phyloP scores from a whole-genome alignment of 2,113 vertebrate genomes.

The Oryzias melastigma region DNA sequence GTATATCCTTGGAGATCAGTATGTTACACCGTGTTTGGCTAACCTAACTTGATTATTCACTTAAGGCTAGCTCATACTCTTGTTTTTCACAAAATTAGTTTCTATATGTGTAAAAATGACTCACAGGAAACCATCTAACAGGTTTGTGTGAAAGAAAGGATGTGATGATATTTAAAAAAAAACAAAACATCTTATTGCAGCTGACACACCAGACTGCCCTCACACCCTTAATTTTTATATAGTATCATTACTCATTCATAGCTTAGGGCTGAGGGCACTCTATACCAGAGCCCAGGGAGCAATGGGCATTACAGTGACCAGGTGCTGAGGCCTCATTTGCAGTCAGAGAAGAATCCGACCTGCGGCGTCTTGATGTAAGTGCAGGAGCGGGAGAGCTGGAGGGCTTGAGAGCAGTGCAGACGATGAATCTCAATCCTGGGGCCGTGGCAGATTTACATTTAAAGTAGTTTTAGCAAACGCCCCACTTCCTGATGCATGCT shows the following conservation, averaged over 20 bases:
- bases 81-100: slow-evolving; percentile 8
- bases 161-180: slow-evolving; percentile 16
- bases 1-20: slow-evolving; percentile 46
- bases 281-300: slow-evolving; percentile 13
- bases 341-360: slow-evolving; percentile 55
- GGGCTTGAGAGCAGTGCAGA: slow-evolving; percentile 50
- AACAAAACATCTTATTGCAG: slow-evolving; percentile 21
- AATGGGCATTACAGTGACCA: slow-evolving; percentile 39
- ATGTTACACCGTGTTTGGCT: slow-evolving; percentile 44
- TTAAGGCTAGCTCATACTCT: slow-evolving; percentile 14
- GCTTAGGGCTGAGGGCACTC: slow-evolving; percentile 21
- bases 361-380: slow-evolving; percentile 51
- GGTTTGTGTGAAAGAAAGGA: neutral
- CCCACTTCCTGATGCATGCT: slow-evolving; percentile 73
- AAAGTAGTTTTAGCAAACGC: slow-evolving; percentile 76
- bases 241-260: slow-evolving; percentile 24
- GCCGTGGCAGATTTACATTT: slow-evolving; percentile 79
- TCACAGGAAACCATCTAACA: slow-evolving; percentile 3
- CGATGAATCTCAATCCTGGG: slow-evolving; percentile 75
- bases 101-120: neutral
- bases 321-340: slow-evolving; percentile 55
- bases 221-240: slow-evolving; percentile 23
- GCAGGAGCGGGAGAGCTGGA: slow-evolving; percentile 51
- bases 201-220: slow-evolving; percentile 17
- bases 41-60: slow-evolving; percentile 48